phyloP scores from a whole-genome alignment of 2,113 vertebrate genomes.

The Melospiza georgiana region DNA sequence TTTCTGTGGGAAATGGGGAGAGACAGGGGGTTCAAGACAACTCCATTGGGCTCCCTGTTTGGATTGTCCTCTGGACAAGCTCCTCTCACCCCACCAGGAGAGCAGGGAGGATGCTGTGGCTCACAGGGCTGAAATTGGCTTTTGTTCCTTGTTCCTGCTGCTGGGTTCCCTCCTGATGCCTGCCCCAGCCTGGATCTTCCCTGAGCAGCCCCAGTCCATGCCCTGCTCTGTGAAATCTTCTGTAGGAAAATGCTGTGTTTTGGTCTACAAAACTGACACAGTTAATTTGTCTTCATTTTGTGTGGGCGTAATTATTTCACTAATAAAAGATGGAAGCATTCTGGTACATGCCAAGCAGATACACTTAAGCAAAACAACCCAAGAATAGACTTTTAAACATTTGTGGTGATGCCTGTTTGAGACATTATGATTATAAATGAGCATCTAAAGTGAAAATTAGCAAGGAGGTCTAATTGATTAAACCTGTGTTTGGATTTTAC shows the following conservation, averaged over 20 bases:
- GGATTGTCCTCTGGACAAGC: not conserved
- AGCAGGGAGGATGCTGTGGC: not conserved
- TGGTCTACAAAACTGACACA: not conserved
- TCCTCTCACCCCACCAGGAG: not conserved
- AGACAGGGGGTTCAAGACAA: rapidly evolving
- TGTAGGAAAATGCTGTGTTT: not conserved
- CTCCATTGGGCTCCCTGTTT: not conserved
- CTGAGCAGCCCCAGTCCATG: rapidly evolving
- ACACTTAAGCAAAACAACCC: not conserved
- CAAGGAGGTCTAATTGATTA: not conserved
- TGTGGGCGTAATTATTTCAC: not conserved
- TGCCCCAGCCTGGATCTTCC: not conserved
- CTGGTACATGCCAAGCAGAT: not conserved
- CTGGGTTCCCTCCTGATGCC: not conserved
- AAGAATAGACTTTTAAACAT: not conserved
- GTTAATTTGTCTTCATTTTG: not conserved
- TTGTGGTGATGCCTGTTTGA: not conserved
- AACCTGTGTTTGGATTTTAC: not conserved
- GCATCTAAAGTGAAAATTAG: not conserved
- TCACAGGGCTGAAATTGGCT: not conserved
- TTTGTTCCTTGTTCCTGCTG: not conserved
- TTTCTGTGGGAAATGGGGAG: not conserved
- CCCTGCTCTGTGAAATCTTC: not conserved
- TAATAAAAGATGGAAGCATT: not conserved
- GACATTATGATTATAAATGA: not conserved